Conservation (phyloP, 2,797 vertebrate species). For the Acropternis orthonyx region DNA sequence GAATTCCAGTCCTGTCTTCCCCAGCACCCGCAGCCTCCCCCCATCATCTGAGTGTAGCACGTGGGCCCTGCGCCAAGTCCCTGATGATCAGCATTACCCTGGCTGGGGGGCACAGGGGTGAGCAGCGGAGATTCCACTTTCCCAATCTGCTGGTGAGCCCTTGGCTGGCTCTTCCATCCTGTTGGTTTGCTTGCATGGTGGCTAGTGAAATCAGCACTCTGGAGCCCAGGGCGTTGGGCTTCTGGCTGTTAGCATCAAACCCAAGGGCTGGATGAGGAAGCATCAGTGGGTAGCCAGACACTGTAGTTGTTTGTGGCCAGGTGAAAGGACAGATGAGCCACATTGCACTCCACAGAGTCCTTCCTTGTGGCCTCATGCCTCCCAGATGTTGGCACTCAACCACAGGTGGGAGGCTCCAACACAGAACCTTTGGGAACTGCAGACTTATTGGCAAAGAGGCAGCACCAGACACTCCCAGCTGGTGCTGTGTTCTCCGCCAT, state of each 20-base stretch:
- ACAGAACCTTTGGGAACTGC: background rate
- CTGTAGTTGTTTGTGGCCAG: background rate
- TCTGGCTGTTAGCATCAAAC: background rate
- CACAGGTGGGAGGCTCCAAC: background rate
- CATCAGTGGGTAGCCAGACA: rapidly evolving
- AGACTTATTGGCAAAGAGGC: background rate
- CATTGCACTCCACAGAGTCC: rapidly evolving
- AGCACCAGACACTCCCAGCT: background rate
- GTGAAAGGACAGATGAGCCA: background rate
- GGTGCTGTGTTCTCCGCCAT: background rate
- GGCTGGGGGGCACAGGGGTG: rapidly evolving
- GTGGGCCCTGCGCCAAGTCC: background rate
- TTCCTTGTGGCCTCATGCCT: rapidly evolving
- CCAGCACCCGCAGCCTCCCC: background rate
- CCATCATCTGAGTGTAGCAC: background rate
- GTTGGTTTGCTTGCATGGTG: rapidly evolving
- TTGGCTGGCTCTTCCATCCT: background rate
- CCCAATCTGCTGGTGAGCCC: rapidly evolving
- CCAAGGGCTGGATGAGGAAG: background rate
- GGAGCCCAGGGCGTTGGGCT: background rate
- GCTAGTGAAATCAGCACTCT: background rate
- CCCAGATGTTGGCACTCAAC: background rate
- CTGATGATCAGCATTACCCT: background rate
- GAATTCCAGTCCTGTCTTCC: constrained; percentile 47
- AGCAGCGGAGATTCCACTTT: background rate